Percentiles rank a stretch among this genome's conserved stretches.
These are phyloP conservation scores for Centrocercus urophasianus DNA, from an alignment of 2,113 vertebrate species.

Conservation along the genomic window DNA sequence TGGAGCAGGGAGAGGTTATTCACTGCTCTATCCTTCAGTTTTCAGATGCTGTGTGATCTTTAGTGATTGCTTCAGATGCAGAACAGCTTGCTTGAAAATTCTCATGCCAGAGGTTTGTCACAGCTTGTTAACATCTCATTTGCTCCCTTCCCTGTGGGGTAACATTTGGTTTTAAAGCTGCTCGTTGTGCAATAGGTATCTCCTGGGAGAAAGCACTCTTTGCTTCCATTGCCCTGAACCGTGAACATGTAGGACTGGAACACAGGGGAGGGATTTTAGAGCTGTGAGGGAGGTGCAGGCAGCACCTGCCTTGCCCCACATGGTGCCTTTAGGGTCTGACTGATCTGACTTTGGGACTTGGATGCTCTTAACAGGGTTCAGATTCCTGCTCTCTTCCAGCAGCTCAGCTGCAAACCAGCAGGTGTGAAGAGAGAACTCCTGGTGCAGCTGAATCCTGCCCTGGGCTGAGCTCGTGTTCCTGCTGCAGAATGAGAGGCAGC, in stretches of 20 bases:
- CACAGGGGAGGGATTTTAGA: neutral
- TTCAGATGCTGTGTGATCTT: constrained; percentile 63
- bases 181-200: constrained; percentile 43
- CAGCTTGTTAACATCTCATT: constrained; percentile 51
- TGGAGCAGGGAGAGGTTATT: constrained; percentile 47
- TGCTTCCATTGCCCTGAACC: neutral
- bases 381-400: neutral
- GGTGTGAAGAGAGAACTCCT: neutral
- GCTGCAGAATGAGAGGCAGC: neutral
- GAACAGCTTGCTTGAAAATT: constrained; percentile 60
- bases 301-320: neutral
- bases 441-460: neutral
- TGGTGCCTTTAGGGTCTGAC: neutral
- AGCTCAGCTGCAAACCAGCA: neutral
- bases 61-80: constrained; percentile 59
- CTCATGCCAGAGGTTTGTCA: constrained; percentile 55
- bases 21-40: neutral
- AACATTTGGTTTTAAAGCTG: constrained; percentile 8
- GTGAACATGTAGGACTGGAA: neutral
- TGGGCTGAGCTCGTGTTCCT: rapidly evolving
- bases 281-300: neutral
- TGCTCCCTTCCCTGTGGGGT: constrained; percentile 56
- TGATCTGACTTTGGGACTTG: neutral
- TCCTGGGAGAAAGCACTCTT: constrained; percentile 9
- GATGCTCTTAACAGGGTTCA: neutral